Percentiles rank a stretch among this genome's conserved stretches.
Evolutionary conservation across 92 coral and sea anemone genomes (phyloP).

Genomic region (Virgularia gustaviana): DNA sequence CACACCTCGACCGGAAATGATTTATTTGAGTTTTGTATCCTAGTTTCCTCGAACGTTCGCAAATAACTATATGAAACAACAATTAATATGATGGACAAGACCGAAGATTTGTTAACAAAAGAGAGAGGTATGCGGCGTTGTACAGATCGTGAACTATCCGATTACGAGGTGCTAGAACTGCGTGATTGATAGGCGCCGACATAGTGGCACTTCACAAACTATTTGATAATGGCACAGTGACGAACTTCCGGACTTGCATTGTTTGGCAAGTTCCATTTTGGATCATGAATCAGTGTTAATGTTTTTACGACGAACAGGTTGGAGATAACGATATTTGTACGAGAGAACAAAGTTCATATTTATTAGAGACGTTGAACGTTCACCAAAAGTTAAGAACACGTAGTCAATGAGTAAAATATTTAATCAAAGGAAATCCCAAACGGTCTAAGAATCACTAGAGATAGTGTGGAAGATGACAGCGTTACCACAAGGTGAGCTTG

Average conservation of each 20-base stretch:
- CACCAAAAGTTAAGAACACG: too few relatives aligned
- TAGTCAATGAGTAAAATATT: too few relatives aligned
- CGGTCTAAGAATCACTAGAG: too few relatives aligned
- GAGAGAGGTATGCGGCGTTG: background rate
- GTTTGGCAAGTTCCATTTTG: conserved; percentile 33
- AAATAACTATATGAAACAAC: background rate
- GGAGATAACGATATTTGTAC: background rate
- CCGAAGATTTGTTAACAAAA: background rate
- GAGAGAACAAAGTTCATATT: background rate
- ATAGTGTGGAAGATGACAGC: too few relatives aligned
- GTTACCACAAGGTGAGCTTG: too few relatives aligned
- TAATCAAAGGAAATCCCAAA: too few relatives aligned
- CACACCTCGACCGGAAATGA: conserved; percentile 41
- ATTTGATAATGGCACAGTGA: conserved; percentile 37
- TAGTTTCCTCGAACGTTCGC: background rate
- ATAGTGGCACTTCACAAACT: conserved; percentile 24
- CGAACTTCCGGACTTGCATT: conserved; percentile 39
- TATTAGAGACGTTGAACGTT: too few relatives aligned
- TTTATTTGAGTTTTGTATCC: conserved; percentile 17
- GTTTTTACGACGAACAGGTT: background rate
- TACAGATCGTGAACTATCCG: background rate
- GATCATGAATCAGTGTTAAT: conserved; percentile 11
- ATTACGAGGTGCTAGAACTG: background rate
- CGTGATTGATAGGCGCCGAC: conserved; percentile 19
- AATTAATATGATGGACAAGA: too few relatives aligned